phyloP scores from a whole-genome alignment of 2,113 vertebrate species.

The Ploceus nigricollis region DNA sequence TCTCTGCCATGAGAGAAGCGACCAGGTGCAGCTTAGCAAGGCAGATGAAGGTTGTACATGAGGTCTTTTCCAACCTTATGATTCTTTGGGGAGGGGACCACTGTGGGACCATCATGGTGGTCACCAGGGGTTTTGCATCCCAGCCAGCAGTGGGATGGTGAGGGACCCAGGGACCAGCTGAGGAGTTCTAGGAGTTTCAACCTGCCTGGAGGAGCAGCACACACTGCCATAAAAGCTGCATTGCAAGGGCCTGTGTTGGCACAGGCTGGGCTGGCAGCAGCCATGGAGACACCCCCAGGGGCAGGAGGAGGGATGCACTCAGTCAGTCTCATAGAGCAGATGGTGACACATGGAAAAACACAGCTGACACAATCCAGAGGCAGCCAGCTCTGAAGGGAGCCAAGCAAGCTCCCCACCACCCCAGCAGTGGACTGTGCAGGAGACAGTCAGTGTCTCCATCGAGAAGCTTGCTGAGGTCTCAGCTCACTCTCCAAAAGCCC shows the following conservation, averaged over 20 bases:
- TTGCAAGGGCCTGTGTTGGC: not conserved
- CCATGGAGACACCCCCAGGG: not conserved
- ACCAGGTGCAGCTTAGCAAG: not conserved
- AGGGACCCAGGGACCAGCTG: not conserved
- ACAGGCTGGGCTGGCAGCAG: not conserved
- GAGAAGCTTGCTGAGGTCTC: fast-evolving
- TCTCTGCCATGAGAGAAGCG: not conserved
- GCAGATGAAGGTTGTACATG: not conserved
- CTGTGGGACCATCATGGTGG: no score
- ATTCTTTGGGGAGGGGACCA: not conserved
- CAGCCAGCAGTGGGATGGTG: not conserved
- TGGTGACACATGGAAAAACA: not conserved
- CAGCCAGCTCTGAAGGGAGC: not conserved
- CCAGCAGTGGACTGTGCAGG: not conserved
- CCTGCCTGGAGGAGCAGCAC: fast-evolving
- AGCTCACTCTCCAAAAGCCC: not conserved
- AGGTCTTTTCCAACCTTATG: not conserved
- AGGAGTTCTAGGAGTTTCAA: not conserved
- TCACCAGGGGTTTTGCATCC: not conserved
- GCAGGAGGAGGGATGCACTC: not conserved
- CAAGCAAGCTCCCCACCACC: not conserved
- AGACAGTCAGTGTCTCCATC: not conserved
- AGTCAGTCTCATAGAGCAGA: not conserved
- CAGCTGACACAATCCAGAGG: not conserved
- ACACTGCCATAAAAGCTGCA: not conserved